Percentiles rank a stretch among this genome's conserved stretches.
These are phyloP conservation scores for Rhagium mordax DNA, from an alignment of 2,888 invertebrate species.

Conservation along the genomic window DNA sequence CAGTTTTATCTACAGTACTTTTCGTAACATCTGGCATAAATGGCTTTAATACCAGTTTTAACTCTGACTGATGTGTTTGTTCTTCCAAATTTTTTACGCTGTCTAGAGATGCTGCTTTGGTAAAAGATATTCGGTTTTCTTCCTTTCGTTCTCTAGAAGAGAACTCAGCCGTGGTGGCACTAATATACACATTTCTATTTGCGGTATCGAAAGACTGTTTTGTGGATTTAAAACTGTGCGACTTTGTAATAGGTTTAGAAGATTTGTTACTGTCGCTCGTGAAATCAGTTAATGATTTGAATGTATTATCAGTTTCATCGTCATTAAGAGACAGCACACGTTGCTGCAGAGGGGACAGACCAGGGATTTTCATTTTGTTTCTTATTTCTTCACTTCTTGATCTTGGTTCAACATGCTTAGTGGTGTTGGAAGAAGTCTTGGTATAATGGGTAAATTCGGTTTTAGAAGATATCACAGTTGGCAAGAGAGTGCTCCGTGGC, in stretches of 20 bases:
- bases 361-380: constrained; percentile 70
- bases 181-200: constrained; percentile 28
- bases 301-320: constrained; percentile 60
- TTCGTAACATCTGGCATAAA: neutral
- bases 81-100: constrained; percentile 75
- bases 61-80: constrained; percentile 42
- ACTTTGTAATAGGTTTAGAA: constrained; percentile 78
- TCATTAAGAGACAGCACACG: constrained; percentile 70
- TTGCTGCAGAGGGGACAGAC: constrained; percentile 73
- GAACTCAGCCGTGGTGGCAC: constrained; percentile 38
- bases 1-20: neutral
- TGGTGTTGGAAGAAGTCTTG: constrained; percentile 37
- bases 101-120: constrained; percentile 72
- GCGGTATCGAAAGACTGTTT: constrained; percentile 59
- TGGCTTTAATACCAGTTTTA: constrained; percentile 41
- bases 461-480: constrained; percentile 53
- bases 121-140: constrained; percentile 50
- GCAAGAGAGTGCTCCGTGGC: constrained; percentile 42
- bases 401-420: constrained; percentile 46
- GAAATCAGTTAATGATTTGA: constrained; percentile 66
- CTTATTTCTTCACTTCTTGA: constrained; percentile 56
- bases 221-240: constrained; percentile 80
- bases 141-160: constrained; percentile 41
- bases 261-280: constrained; percentile 64
- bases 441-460: constrained; percentile 40